Evolutionary conservation across 2,888 invertebrate species (phyloP).

Genomic region (Luffia ferchaultella): DNA sequence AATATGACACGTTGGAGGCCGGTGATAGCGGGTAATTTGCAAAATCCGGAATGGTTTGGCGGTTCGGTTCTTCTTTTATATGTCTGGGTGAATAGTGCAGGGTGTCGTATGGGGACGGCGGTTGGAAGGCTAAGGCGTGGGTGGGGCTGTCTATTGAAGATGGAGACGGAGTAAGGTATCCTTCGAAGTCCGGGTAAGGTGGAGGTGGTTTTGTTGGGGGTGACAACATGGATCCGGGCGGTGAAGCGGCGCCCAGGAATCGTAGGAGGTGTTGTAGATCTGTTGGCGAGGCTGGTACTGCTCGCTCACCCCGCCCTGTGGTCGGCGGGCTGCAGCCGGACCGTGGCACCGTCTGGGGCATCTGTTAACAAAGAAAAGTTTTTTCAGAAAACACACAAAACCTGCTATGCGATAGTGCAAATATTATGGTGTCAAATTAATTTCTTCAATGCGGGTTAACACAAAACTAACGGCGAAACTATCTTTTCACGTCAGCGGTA

Average conservation of each 20-base stretch:
- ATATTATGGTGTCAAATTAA: no score
- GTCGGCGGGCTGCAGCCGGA: slow-evolving; percentile 80
- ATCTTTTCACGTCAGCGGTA: no score
- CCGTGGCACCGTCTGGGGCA: slow-evolving; percentile 84
- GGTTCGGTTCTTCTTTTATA: slow-evolving; percentile 63
- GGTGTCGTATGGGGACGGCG: slow-evolving; percentile 62
- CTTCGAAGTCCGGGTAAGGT: slow-evolving; percentile 54
- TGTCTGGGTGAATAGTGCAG: slow-evolving; percentile 36
- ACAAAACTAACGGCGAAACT: no score
- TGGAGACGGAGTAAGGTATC: slow-evolving; percentile 54
- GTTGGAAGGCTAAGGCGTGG: slow-evolving; percentile 65
- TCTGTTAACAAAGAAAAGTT: slow-evolving; percentile 61
- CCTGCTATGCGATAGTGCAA: no score
- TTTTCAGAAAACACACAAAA: neutral
- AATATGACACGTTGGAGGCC: slow-evolving; percentile 61
- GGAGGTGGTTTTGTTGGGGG: slow-evolving; percentile 46
- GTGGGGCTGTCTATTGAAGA: slow-evolving; percentile 64
- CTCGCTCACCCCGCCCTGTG: slow-evolving; percentile 74
- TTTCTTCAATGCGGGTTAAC: no score
- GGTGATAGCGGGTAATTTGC: slow-evolving; percentile 63
- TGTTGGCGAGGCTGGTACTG: slow-evolving; percentile 64
- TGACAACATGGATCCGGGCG: slow-evolving; percentile 53
- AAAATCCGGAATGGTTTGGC: slow-evolving; percentile 56
- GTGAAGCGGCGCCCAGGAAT: slow-evolving; percentile 54
- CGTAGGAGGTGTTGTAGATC: slow-evolving; percentile 53